phyloP scores from a whole-genome alignment of 37 sponge, comb jelly and placozoan genomes.

The Oscarella lobularis region DNA sequence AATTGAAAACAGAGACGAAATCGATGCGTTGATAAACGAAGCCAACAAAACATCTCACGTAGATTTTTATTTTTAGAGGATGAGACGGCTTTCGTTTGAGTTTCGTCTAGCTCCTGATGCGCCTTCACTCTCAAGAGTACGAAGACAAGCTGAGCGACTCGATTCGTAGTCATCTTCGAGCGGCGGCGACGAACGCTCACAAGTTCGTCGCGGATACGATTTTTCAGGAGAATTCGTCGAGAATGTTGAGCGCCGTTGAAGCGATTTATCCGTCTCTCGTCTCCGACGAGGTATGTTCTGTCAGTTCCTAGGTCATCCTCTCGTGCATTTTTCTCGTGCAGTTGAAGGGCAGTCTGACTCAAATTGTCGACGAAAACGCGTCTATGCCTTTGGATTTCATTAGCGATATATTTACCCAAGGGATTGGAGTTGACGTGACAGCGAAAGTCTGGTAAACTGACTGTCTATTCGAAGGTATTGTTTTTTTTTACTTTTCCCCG shows the following conservation, averaged over 20 bases:
- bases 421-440: conserved; percentile 1
- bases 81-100: background rate
- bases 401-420: background rate
- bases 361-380: background rate
- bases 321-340: background rate
- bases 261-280: background rate
- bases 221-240: no score
- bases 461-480: no score
- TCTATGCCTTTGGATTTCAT: background rate
- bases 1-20: background rate
- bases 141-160: background rate
- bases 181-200: no score
- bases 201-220: no score
- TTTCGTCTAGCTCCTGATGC: background rate
- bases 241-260: background rate
- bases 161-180: no score
- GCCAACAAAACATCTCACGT: background rate
- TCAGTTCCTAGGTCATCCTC: background rate
- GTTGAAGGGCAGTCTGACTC: background rate
- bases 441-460: background rate
- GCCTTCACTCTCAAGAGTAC: background rate
- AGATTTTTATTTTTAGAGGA: background rate
- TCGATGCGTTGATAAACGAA: background rate
- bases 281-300: background rate
- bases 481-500: no score